phyloP scores from a whole-genome alignment of 2,113 vertebrate genomes.

The Nicator chloris region DNA sequence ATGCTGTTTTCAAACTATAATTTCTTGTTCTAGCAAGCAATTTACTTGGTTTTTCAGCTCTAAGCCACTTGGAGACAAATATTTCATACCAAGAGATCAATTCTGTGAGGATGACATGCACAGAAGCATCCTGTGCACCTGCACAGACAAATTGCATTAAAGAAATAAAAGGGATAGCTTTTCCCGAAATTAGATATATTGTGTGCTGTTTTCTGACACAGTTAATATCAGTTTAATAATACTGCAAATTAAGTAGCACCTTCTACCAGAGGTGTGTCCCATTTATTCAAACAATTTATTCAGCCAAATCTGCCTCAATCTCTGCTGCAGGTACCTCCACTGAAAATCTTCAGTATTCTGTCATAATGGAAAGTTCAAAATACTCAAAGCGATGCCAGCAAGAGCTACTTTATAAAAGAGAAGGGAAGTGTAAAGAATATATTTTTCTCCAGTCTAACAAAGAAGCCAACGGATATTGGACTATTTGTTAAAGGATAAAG shows the following conservation, averaged over 20 bases:
- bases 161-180: neutral
- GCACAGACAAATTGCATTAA: neutral
- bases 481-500: neutral
- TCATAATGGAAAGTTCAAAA: neutral
- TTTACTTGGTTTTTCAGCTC: neutral
- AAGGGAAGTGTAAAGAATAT: neutral
- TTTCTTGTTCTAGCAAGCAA: neutral
- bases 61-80: neutral
- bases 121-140: neutral
- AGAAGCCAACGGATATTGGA: neutral
- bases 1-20: neutral
- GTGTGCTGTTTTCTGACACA: neutral
- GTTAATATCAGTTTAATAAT: neutral
- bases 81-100: neutral
- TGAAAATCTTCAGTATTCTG: neutral
- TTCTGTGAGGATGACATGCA: neutral
- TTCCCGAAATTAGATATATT: neutral
- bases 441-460: neutral
- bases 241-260: neutral
- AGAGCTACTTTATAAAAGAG: neutral
- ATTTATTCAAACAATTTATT: neutral
- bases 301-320: neutral
- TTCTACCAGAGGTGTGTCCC: neutral
- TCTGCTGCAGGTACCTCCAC: neutral
- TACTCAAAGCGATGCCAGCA: neutral